Evolutionary conservation across 2,113 vertebrate genomes (phyloP), one percentile per base, ranked within the genome.

Genomic region (Struthidea cinerea): DNA sequence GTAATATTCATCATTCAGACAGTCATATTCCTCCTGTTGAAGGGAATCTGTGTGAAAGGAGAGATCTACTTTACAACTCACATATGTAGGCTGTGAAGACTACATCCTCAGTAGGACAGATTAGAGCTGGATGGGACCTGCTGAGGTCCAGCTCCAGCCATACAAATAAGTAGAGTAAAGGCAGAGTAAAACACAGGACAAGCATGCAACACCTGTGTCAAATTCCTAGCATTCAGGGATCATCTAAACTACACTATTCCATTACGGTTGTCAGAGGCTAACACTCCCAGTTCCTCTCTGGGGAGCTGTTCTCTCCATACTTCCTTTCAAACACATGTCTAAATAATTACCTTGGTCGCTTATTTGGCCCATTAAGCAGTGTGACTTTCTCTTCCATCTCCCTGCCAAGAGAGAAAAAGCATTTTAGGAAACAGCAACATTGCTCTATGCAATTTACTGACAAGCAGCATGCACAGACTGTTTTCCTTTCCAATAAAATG

Each of bases 341-440:
- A 96, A 81, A 90, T 80, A 81, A 93, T 98, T 98, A 99, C 99
- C 99, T 99, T 95, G 99, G 99, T 97, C 98, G 99, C 96, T 99
- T 99, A 97, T 98, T 99, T 82, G 99, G 98, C 41, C 98, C 99
- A 96, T 99, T 99, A 89, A 99, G 98, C 86, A 98, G 96, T 7
- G 96, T 98, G 82, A 99, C 99, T 96, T 98, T 99, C 85, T 99
- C 99, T 71, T 99, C 99, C 97, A 99, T 98, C 93, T 99, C 98
- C 94, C 99, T 99, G 96, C 60, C 96, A 96, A 96, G 82, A 88
- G 88, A 96, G 55, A 96, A 82, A 97, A 93, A 90, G 19, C 42
- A 69, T 82, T 95, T 92, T 83, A 88, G 74, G 81, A 90, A 94
- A 84, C 33, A 91, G 63, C 24, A 88, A 64, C 67, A 89, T 44